A percentile compares a stretch with the other conserved stretches of the same genome.
Conservation (phyloP, 2,888 invertebrate genomes). For the Tyria jacobaeae region DNA sequence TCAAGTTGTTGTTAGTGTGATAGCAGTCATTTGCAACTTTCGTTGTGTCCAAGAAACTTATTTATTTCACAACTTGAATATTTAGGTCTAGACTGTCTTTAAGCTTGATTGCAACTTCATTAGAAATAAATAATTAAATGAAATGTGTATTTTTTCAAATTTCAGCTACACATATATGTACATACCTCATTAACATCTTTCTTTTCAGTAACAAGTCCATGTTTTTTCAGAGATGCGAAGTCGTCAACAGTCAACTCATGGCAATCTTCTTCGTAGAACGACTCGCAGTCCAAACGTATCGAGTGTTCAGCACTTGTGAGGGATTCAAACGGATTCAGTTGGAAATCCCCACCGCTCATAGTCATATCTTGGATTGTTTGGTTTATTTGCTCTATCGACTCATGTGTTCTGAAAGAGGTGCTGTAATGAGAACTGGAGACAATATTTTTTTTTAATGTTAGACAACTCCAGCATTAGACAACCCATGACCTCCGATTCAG, state of each 20-base stretch:
- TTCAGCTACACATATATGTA: too few species aligned
- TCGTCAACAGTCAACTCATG: conserved; percentile 80
- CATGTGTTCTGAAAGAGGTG: conserved; percentile 63
- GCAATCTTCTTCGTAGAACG: conserved; percentile 73
- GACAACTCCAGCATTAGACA: too few species aligned
- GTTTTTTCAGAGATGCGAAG: conserved; percentile 80
- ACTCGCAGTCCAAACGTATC: conserved; percentile 77
- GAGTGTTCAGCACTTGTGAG: conserved; percentile 71
- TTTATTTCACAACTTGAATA: too few species aligned
- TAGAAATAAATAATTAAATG: too few species aligned
- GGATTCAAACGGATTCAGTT: conserved; percentile 79
- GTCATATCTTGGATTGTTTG: conserved; percentile 85
- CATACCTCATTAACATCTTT: conserved; percentile 75
- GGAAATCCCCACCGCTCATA: conserved; percentile 77
- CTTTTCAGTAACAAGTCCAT: conserved; percentile 74
- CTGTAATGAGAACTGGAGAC: background rate
- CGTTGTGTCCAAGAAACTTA: too few species aligned
- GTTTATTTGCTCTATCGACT: conserved; percentile 81
- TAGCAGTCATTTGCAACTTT: too few species aligned
- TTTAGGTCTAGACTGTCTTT: too few species aligned
- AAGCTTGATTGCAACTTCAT: too few species aligned
- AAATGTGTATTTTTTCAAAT: too few species aligned
- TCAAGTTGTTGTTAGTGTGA: too few species aligned
- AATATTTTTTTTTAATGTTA: too few species aligned
- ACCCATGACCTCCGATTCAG: too few species aligned